A percentile compares a stretch with the other conserved stretches of the same genome.
These are phyloP conservation scores for Nephila pilipes DNA, from an alignment of 1,140 invertebrate species.

Conservation along the genomic window DNA sequence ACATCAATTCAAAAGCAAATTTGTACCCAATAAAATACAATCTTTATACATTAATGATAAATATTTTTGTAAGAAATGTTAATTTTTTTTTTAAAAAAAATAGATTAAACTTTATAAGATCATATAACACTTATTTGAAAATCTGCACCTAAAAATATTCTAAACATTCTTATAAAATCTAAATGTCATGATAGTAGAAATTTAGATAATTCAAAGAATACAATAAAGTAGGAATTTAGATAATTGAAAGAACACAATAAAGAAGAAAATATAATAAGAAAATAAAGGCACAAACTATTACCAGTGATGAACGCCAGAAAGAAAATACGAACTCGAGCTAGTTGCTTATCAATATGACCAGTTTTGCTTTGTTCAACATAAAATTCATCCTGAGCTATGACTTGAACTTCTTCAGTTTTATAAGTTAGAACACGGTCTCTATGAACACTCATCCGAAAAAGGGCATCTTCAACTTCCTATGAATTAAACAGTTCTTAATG, in stretches of 20 bases:
- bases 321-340: conserved; percentile 96
- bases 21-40: too few relatives aligned
- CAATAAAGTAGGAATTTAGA: neutral
- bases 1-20: too few relatives aligned
- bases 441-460: conserved; percentile 91
- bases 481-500: neutral
- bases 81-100: too few relatives aligned
- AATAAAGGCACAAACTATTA: conserved; percentile 27
- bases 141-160: neutral
- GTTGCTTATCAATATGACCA: conserved; percentile 93
- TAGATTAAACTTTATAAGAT: too few relatives aligned
- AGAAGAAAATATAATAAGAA: too few relatives aligned
- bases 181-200: too few relatives aligned
- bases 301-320: conserved; percentile 93
- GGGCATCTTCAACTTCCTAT: conserved; percentile 79
- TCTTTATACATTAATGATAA: too few relatives aligned
- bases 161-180: neutral
- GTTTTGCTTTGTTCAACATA: conserved; percentile 95
- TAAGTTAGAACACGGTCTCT: conserved; percentile 95
- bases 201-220: too few relatives aligned
- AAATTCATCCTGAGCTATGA: conserved; percentile 97
- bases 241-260: neutral
- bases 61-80: too few relatives aligned
- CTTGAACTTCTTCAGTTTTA: conserved; percentile 98
- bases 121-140: neutral